Evolutionary conservation across 2,888 invertebrate species (phyloP), one percentile per base, ranked within the genome.

Genomic region (Hyposoter dolosus): DNA sequence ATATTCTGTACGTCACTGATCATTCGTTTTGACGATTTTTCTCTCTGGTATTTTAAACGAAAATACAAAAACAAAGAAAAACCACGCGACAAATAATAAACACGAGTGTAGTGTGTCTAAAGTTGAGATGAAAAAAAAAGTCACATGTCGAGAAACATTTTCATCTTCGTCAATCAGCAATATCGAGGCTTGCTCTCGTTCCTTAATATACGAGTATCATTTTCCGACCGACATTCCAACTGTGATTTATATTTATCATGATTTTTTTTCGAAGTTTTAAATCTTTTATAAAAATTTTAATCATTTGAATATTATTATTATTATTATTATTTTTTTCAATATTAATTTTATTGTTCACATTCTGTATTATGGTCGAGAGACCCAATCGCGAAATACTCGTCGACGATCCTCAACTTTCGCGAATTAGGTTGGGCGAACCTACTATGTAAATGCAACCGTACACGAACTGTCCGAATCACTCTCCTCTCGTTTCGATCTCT

Each of bases 391-490:
- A 81, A 50, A 75, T 79, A 28, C 35, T 60, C 43, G 17, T 63
- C 35, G 28, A 53, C 40, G 77, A n/a, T 47, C 50, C 50, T 19
- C 23, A 63, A 72, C 56, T 68, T 66, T 56, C 66, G 43, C 45
- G 75, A 82, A 75, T 77, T 69, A 60, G 82, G 77, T 53, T 83
- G 65, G 60, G 43, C 68, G 78, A 72, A 72, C 56, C 79, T 56
- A 66, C 82, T 71, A 68, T 83, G 60, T 78, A 56, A 43, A 85
- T 75, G 74, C 68, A 50, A 74, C 78, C 53, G 66, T 43, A 53
- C 75, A 78, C 74, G 53, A 75, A 82, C 83, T 75, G 68, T 83
- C 63, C 63, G 75, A 82, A 80, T 50, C 69, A 68, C 74, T 76
- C 75, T 47, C 50, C 80, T 77, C 65, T 71, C 71, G 66, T 72